Conservation (phyloP, 2,797 vertebrate species). For the Lateolabrax maculatus region DNA sequence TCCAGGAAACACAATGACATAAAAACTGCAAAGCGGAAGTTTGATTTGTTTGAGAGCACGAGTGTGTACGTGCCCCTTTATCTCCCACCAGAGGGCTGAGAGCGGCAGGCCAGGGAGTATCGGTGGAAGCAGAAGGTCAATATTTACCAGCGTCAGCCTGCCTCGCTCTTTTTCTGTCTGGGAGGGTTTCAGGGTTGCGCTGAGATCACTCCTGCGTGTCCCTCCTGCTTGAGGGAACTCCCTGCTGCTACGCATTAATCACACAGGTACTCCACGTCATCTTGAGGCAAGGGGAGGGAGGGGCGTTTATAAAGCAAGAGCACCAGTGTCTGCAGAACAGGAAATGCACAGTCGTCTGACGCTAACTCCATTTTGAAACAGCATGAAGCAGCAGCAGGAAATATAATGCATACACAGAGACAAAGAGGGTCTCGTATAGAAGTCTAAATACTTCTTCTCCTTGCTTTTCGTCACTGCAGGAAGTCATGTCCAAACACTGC, state of each 20-base stretch:
- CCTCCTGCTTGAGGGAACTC: slow-evolving; percentile 85
- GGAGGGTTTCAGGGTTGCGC: slow-evolving; percentile 66
- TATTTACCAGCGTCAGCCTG: slow-evolving; percentile 81
- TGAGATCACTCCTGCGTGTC: slow-evolving; percentile 68
- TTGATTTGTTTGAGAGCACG: slow-evolving; percentile 25
- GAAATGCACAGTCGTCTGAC: slow-evolving; percentile 15
- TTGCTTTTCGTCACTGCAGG: not conserved
- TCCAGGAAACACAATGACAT: slow-evolving; percentile 52
- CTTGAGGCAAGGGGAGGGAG: slow-evolving; percentile 11
- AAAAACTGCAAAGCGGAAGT: slow-evolving; percentile 44
- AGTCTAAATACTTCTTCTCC: not conserved
- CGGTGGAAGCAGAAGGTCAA: slow-evolving; percentile 77
- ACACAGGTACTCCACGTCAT: slow-evolving; percentile 49
- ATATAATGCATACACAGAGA: not conserved
- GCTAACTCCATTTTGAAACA: slow-evolving; percentile 41
- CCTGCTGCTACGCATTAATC: slow-evolving; percentile 79
- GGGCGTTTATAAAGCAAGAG: not conserved
- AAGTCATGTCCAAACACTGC: not conserved
- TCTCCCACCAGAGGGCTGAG: slow-evolving; percentile 50
- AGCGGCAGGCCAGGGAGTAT: slow-evolving; percentile 25
- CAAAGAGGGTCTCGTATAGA: not conserved
- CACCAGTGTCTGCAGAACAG: not conserved
- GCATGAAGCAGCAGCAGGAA: no score
- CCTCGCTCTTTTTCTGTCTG: slow-evolving; percentile 46
- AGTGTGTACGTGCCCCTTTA: slow-evolving; percentile 14